Evolutionary conservation across 2,888 invertebrate species (phyloP), one percentile per base, ranked within the genome.

Genomic region (Criorhina ranunculi): DNA sequence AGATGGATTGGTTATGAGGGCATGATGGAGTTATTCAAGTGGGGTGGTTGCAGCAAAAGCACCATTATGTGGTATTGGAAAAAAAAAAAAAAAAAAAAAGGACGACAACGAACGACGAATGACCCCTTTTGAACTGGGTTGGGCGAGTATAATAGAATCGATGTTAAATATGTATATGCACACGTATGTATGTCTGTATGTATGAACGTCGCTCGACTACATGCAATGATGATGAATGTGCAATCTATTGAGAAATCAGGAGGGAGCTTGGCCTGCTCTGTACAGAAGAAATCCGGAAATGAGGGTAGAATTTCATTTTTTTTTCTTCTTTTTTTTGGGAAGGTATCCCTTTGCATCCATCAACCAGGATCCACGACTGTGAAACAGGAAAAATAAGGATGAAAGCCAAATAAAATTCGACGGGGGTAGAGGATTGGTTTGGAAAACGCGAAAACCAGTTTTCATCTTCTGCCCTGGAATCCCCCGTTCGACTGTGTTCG

Each of bases 1-100:
- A 81, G 80, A 75, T 81, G 73, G 79, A 80, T 80, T 80, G 79
- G 79, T 80, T 80, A 80, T 73, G 73, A 80, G 73, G 79, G 66
- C 66, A 80, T 59, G 73, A 73, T 80, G 66, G 66, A 80, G 79
- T 80, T 73, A 80, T 73, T 80, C 51, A 80, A 73, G 66, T 73
- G 79, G 60, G 66, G 51, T 66, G 59, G 66, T 80, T 66, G 66
- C 57, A 73, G 46, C 35, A 66, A 24, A 49, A 60, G 42, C 55
- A 57, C n/a, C 31, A 29, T 19, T 51, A 17, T 40, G 24, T 72
- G 37, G 11, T 44, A 70, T 12, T 24, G 62, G 35, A 49, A 24
- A 5, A 42, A 55, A 9, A 24, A 44, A 62, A 55, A 6, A 11
- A 24, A 11, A 33, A 62, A 60, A 69, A 11, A n/a, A 2, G 9